Conservation (phyloP, 2,113 vertebrate genomes). For the Clinocottus analis region DNA sequence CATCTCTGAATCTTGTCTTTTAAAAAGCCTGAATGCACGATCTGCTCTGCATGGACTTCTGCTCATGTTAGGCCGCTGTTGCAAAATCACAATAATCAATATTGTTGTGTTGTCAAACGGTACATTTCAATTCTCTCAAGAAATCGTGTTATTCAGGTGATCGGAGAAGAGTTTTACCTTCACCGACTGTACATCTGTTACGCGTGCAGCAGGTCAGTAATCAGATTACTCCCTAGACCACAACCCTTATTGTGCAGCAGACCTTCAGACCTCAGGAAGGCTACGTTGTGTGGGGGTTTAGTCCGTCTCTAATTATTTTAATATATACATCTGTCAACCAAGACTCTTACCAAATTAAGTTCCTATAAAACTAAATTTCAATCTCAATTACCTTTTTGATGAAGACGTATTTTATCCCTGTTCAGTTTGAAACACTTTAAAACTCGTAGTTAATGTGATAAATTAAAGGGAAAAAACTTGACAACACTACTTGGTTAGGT, state of each 20-base stretch:
- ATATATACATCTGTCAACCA: background rate
- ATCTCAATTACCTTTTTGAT: background rate
- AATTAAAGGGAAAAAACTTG: too few relatives aligned
- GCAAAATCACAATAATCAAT: slow-evolving; percentile 12
- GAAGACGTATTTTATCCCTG: too few relatives aligned
- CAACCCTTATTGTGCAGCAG: background rate
- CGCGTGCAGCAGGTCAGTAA: slow-evolving; percentile 1
- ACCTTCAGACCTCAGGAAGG: background rate
- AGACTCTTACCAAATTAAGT: too few relatives aligned
- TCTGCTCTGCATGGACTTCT: slow-evolving; percentile 9
- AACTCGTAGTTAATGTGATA: too few relatives aligned
- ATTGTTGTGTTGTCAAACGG: background rate
- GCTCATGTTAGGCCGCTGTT: background rate
- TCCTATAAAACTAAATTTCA: background rate
- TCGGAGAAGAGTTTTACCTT: fast-evolving
- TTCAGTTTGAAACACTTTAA: background rate
- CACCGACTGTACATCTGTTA: background rate
- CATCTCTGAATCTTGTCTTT: background rate
- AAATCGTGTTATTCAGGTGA: background rate
- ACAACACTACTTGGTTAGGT: too few relatives aligned
- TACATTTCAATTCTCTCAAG: background rate
- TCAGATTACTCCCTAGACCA: background rate
- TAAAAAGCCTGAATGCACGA: background rate
- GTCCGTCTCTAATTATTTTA: background rate
- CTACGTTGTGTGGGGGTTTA: slow-evolving; percentile 8